phyloP scores from a whole-genome alignment of 2,113 vertebrate species.

The Elephantulus edwardii region DNA sequence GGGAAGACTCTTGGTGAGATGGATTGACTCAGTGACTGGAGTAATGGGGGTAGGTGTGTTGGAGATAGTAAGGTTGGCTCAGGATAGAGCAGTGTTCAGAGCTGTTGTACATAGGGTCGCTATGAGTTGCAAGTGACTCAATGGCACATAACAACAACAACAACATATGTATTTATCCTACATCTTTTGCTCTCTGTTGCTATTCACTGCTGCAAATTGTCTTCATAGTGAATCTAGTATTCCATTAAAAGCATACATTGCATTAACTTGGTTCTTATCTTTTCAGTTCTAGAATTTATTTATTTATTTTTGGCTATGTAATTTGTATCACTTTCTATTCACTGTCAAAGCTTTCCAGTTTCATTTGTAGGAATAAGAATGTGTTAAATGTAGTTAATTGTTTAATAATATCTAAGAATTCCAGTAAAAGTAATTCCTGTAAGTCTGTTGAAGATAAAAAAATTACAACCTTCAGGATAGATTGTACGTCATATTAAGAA shows the following conservation, averaged over 20 bases:
- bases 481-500: too few relatives aligned
- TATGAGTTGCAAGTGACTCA: too few relatives aligned
- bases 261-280: neutral
- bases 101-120: too few relatives aligned
- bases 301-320: neutral
- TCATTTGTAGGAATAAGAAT: neutral
- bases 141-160: too few relatives aligned
- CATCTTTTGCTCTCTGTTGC: neutral
- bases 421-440: neutral
- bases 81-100: too few relatives aligned
- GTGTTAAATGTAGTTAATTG: neutral
- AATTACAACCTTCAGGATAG: too few relatives aligned
- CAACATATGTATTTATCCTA: too few relatives aligned
- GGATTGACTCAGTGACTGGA: too few relatives aligned
- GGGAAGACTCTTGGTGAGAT: too few relatives aligned
- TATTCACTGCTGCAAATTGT: neutral
- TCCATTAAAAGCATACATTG: neutral
- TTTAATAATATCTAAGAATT: neutral
- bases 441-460: too few relatives aligned
- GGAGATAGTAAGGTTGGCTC: too few relatives aligned
- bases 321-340: neutral
- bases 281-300: neutral
- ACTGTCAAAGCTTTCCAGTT: neutral
- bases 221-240: neutral
- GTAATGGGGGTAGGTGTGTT: too few relatives aligned